Evolutionary conservation across 2,113 vertebrate species (phyloP), one percentile per base, ranked within the genome.

Genomic region (Acinonyx jubatus): DNA sequence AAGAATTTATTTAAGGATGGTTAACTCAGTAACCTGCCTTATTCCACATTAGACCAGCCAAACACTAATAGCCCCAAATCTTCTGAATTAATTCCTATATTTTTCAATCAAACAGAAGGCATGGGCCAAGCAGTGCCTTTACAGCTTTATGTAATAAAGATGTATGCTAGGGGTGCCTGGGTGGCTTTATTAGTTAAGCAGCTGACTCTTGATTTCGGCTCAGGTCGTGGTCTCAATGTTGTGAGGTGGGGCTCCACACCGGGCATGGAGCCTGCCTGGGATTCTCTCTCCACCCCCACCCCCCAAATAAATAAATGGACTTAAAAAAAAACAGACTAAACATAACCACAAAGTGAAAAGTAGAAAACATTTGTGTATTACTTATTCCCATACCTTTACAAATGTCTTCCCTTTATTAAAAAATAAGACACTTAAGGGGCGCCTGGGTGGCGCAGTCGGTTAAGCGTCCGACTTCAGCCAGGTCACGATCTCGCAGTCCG

Each of bases 31-130:
- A 93, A 94, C 21, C 6, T 83, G 23, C 21, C 52, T 61, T 71
- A 96, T 81, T 94, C 55, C 57, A 96, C 16, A 89, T 89, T 88
- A 96, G 31, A 90, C 33, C 10, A 96, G 93, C n/a, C 31, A 96
- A 79, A 94, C 45, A 88, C 55, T 96, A 91, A 89, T 9, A 74
- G 36, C 33, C 33, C 57, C 89, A 82, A 66, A 11, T 61, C 13
- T 96, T 96, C 76, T 89, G 48, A 95, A 87, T 68, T 38, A 76
- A 95, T 87, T 91, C 48, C 84, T 78, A 29, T 88, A 52, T 83
- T 89, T 45, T 92, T 94, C 25, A 93, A 52, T 73, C 29, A 91
- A 85, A 71, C 3, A 94, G 41, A 38, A 91, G 19, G 38, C 27
- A 95, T 6, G 14, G 3, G 55, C 14, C 55, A 89, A 86, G 14